Evolutionary conservation across 2,888 invertebrate genomes (phyloP), one percentile per base, ranked within the genome.

Genomic region (Lasioglossum lativentre): DNA sequence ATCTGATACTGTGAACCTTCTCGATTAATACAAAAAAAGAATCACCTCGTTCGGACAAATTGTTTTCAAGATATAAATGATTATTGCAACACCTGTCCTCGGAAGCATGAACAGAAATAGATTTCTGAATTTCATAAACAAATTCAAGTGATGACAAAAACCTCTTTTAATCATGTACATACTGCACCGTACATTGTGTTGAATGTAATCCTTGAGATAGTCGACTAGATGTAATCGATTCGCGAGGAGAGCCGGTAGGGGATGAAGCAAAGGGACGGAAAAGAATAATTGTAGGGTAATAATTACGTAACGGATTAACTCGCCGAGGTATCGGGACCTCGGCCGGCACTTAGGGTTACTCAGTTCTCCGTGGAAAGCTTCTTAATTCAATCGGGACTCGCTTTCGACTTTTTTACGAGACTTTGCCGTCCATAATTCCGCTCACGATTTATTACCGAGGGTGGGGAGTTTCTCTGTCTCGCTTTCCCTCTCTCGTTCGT

Each of bases 331-430:
- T 68, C 66, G 47, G 68, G 76, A 40, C n/a, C 63, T 40, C 8
- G 45, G 45, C 34, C 45, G 8, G 34, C 76, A n/a, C 52, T 76
- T 76, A 38, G n/a, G 47, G 34, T 52, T 27, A 27, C 47, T 68
- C 47, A 1, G 45, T 30, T 34, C 47, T 4, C 12, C 76, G n/a
- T n/a, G 38, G 5, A n/a, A 68, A 52, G 68, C 68, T 77, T 77
- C 47, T 77, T 77, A 77, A 77, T 77, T 77, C 76, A 77, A 77
- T 68, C 76, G 76, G 23, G 63, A 63, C 68, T 47, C 76, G 76
- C 38, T 40, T 45, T 14, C 68, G 45, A 77, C 77, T 63, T 73
- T 78, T 63, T 73, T 63, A 73, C 72, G 45, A n/a, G 42, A 47
- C 68, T 68, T 47, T n/a, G 63, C 16, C 75, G 27, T 80, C 30